Percentiles rank a stretch among this genome's conserved stretches.
These are phyloP conservation scores for Lordiphosa fenestrarum DNA, from an alignment of 2,888 invertebrate genomes.

Conservation along the genomic window DNA sequence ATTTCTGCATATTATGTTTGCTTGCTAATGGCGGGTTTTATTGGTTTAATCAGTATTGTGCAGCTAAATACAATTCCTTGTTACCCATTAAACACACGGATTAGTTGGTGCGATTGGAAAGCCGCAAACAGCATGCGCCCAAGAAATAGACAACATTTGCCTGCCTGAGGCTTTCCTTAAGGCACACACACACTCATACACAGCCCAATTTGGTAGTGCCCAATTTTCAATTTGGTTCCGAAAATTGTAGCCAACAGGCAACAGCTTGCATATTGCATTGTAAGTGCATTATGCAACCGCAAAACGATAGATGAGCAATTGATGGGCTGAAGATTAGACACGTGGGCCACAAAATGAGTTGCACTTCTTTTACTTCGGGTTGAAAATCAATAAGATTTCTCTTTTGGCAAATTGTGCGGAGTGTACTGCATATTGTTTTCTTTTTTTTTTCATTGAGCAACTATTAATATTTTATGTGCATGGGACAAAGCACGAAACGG, in stretches of 20 bases:
- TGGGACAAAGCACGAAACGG: too few species aligned
- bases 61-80: slow-evolving; percentile 8
- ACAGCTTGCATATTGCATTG: slow-evolving; percentile 26
- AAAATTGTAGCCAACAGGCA: slow-evolving; percentile 10
- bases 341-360: background rate
- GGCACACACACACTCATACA: background rate
- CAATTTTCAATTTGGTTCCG: background rate
- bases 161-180: background rate
- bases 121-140: too few species aligned
- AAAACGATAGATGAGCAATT: slow-evolving; percentile 23
- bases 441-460: too few species aligned
- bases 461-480: too few species aligned
- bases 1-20: too few species aligned
- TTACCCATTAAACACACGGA: slow-evolving; percentile 21
- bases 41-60: background rate
- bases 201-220: background rate
- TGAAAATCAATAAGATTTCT: too few species aligned
- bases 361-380: background rate
- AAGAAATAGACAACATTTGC: too few species aligned
- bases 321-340: background rate
- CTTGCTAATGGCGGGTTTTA: background rate
- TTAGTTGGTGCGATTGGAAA: too few species aligned
- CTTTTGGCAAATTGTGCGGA: too few species aligned
- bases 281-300: slow-evolving; percentile 18
- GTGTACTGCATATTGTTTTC: too few species aligned